Percentiles rank a stretch among this genome's conserved stretches.
These are phyloP conservation scores for Ormyrus pomaceus DNA, from an alignment of 2,888 invertebrate genomes.

Conservation along the genomic window DNA sequence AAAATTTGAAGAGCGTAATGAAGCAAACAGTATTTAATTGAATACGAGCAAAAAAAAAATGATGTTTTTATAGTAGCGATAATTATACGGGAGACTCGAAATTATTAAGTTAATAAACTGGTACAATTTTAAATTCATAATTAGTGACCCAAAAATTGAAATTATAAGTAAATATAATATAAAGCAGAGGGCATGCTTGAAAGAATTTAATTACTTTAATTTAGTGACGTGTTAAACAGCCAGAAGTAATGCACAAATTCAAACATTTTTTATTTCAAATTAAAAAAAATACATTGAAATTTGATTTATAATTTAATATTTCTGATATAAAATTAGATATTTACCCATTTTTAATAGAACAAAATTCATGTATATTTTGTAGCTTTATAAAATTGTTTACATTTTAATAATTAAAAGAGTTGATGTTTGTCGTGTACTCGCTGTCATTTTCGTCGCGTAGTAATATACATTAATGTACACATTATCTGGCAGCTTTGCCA, in stretches of 20 bases:
- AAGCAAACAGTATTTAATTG: too few species aligned
- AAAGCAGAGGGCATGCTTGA: background rate
- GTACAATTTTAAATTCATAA: background rate
- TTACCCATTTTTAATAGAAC: background rate
- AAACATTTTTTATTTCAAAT: background rate
- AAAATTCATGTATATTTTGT: background rate
- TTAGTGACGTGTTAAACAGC: background rate
- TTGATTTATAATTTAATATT: background rate
- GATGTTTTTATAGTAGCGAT: background rate
- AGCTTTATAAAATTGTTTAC: background rate
- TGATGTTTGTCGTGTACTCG: too few species aligned
- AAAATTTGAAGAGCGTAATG: too few species aligned
- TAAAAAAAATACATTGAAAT: background rate
- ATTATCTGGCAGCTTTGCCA: too few species aligned
- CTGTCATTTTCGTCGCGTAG: too few species aligned
- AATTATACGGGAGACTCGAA: background rate
- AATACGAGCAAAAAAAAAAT: too few species aligned
- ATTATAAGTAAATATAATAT: constrained; percentile 2
- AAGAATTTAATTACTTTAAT: background rate
- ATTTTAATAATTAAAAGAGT: too few species aligned
- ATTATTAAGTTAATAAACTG: background rate
- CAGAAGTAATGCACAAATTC: background rate
- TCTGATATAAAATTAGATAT: background rate
- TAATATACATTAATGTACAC: too few species aligned
- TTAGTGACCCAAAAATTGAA: constrained; percentile 7